Conservation (phyloP, 2,888 invertebrate species). For the Agapostemon virescens region DNA sequence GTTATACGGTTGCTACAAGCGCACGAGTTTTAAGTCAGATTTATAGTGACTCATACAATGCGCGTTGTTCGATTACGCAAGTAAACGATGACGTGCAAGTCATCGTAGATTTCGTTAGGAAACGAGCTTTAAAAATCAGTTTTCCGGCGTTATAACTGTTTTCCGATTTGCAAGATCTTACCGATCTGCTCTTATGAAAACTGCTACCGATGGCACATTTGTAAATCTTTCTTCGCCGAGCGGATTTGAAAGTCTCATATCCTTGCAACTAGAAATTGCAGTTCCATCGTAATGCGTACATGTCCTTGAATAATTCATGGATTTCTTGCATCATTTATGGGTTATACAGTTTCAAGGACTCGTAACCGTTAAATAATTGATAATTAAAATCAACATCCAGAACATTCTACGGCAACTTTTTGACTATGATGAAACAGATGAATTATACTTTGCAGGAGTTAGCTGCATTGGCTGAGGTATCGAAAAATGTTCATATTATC, state of each 20-base stretch:
- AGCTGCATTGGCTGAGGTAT: slow-evolving; percentile 82
- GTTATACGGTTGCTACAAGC: slow-evolving; percentile 38
- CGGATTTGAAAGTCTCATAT: neutral
- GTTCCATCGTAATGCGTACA: neutral
- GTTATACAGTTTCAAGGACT: neutral
- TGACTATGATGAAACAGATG: neutral
- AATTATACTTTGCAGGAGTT: slow-evolving; percentile 85
- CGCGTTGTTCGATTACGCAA: slow-evolving; percentile 37
- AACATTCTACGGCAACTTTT: neutral
- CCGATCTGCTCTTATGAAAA: neutral
- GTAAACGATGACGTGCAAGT: slow-evolving; percentile 36
- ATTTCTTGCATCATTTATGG: neutral
- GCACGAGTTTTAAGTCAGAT: slow-evolving; percentile 42
- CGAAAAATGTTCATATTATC: slow-evolving; percentile 86
- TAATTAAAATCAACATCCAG: neutral
- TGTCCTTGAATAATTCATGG: slow-evolving; percentile 24
- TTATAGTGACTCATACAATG: slow-evolving; percentile 46
- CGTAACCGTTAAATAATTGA: neutral
- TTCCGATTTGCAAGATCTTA: neutral
- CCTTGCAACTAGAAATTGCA: neutral
- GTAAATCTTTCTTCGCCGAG: neutral
- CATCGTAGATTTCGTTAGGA: slow-evolving; percentile 31
- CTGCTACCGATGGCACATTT: neutral
- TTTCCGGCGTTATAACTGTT: neutral
- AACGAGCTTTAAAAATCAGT: slow-evolving; percentile 25